phyloP scores from a whole-genome alignment of 2,888 invertebrate species.

The Drosophila meridiana region DNA sequence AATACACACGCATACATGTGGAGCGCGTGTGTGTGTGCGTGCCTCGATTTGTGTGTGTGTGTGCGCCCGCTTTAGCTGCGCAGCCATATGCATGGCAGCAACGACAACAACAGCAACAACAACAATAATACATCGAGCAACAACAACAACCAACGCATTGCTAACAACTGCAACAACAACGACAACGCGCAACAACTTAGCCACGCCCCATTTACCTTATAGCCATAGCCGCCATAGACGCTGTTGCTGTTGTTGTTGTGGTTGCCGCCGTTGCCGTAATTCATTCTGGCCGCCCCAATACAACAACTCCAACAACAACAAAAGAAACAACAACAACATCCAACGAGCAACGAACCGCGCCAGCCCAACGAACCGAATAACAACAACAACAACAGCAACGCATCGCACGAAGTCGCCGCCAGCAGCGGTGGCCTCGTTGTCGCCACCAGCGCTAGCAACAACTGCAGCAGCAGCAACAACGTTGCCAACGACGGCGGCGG shows the following conservation, averaged over 20 bases:
- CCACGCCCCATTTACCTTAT: constrained; percentile 20
- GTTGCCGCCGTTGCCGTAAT: constrained; percentile 64
- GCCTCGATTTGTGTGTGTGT: constrained; percentile 21
- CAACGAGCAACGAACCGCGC: constrained; percentile 54
- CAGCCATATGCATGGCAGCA: constrained; percentile 58
- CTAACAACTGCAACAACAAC: not conserved
- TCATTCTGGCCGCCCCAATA: constrained; percentile 86
- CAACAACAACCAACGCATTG: constrained; percentile 14
- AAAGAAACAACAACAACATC: constrained; percentile 73
- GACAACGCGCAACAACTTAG: constrained; percentile 12
- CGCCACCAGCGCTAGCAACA: constrained; percentile 14
- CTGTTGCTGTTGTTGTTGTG: constrained; percentile 43
- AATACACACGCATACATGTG: constrained; percentile 20
- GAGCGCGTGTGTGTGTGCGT: constrained; percentile 26
- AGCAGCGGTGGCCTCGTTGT: constrained; percentile 13
- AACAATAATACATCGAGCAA: not conserved
- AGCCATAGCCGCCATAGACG: constrained; percentile 19
- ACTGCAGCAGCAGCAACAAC: constrained; percentile 23
- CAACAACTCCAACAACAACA: constrained; percentile 83
- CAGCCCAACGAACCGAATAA: constrained; percentile 36
- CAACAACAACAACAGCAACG: constrained; percentile 33
- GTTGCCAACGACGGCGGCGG: constrained; percentile 38
- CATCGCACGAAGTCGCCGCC: constrained; percentile 33
- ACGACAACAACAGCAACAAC: constrained; percentile 25
- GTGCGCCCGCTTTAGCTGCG: constrained; percentile 27